Percentiles rank a stretch among this genome's conserved stretches.
These are phyloP conservation scores for Microvelia longipes DNA, from an alignment of 1,140 invertebrate genomes.

Conservation along the genomic window DNA sequence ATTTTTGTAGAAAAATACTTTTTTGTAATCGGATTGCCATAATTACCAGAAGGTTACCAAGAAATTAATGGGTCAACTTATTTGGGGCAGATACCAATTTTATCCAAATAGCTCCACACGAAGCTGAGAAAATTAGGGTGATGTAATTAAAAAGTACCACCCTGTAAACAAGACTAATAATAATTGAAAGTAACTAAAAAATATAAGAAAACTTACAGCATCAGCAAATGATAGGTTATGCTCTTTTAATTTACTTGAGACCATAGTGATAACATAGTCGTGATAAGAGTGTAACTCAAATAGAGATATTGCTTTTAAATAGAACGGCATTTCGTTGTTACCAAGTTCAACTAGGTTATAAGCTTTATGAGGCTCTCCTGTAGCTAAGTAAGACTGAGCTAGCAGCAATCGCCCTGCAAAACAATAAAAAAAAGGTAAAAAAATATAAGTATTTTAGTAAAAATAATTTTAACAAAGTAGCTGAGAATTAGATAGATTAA, in stretches of 20 bases:
- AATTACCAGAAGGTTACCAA: too few species aligned
- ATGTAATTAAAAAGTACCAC: too few species aligned
- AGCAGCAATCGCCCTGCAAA: conserved; percentile 13
- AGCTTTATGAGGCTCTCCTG: conserved; percentile 16
- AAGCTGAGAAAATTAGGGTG: too few species aligned
- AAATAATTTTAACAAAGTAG: not conserved
- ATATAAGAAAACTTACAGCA: conserved; percentile 2
- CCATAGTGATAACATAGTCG: conserved; percentile 12
- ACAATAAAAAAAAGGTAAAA: not conserved
- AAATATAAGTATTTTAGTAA: not conserved
- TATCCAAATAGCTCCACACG: too few species aligned
- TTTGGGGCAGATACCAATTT: too few species aligned
- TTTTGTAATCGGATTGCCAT: too few species aligned
- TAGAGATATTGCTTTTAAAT: conserved; percentile 9
- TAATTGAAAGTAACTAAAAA: not conserved
- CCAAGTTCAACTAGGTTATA: conserved; percentile 9
- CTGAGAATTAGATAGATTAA: too few species aligned
- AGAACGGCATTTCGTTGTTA: not conserved
- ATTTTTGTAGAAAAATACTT: too few species aligned
- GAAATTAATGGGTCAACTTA: too few species aligned
- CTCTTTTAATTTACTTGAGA: not conserved
- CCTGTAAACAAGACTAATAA: too few species aligned
- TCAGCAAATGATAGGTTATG: not conserved
- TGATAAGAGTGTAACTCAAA: conserved; percentile 10
- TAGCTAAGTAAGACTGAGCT: conserved; percentile 12